Evolutionary conservation across 2,797 vertebrate species (phyloP), one percentile per base, ranked within the genome.

Genomic region (Lophotriccus pileatus): DNA sequence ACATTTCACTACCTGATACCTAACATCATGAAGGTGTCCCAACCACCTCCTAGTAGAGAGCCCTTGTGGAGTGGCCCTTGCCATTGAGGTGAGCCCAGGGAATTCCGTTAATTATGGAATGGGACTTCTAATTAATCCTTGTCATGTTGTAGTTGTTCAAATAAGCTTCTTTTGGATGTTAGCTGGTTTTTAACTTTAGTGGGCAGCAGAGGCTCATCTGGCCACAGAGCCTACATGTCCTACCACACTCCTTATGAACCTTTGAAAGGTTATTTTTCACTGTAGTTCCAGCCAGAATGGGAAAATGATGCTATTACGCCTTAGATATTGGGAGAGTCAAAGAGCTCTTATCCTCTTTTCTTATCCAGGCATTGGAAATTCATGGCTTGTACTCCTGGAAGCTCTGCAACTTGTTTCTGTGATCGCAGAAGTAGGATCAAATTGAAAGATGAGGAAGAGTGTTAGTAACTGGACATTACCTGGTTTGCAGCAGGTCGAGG

Each of bases 391-490:
- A 10, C 58, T 77, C 59, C 60, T 86, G 44, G n/a, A 73, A 88
- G 20, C 76, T 62, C 56, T 23, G 23, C 43, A 52, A 3, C 52
- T 70, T 16, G 3, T 79, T 46, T 59, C n/a, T 70, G 25, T 30
- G 74, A 19, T 36, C 43, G 25, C 6, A 74, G 30, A 19, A 73
- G 25, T 12, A 23, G 30, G 39, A 43, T 34, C 27, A 55, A 28
- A 58, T 12, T 10, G 7, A 23, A 59, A 50, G 64, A 20, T 27
- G 62, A 55, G 19, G 22, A 37, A 50, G 30, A 55, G 8, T 28
- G 6, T 9, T 30, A 23, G 8, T 7, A 1, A 8, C 34, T 30
- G 21, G 34, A 19, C 13, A 30, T 46, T 72, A 32, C 0, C 2
- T 30, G 52, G 7, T 34, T 69, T 60, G 47, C 30, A 37, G 43